These are phyloP conservation scores for Phocides pigmalion DNA, from an alignment of 1,140 invertebrate genomes.

Conservation along the genomic window DNA sequence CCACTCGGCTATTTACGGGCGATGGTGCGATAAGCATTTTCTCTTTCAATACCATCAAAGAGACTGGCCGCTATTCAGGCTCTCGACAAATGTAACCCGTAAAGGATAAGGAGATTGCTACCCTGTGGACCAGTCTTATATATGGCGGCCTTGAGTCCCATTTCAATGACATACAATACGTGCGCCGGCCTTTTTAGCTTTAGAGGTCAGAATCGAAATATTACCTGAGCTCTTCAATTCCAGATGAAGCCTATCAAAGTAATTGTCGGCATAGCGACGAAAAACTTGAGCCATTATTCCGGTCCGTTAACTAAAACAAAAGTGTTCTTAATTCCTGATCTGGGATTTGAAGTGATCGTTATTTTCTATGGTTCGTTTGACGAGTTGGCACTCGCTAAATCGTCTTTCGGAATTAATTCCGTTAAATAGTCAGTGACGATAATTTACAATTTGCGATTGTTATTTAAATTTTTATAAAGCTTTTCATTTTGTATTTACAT, in stretches of 20 bases:
- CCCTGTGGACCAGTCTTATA: conserved; percentile 20
- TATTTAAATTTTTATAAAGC: conserved; percentile 11
- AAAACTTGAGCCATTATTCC: conserved; percentile 71
- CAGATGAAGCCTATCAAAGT: conserved; percentile 68
- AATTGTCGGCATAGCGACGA: conserved; percentile 69
- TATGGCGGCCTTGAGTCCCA: conserved; percentile 37
- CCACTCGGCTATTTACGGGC: conserved; percentile 69
- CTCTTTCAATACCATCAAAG: conserved; percentile 78
- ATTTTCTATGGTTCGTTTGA: conserved; percentile 60
- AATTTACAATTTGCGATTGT: conserved; percentile 5
- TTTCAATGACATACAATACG: conserved; percentile 39
- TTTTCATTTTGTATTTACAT: no score
- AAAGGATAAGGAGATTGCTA: conserved; percentile 50
- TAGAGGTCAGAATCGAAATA: conserved; percentile 17
- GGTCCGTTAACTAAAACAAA: conserved; percentile 60
- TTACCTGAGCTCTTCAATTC: conserved; percentile 50
- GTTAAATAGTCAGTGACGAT: conserved; percentile 11
- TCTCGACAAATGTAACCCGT: conserved; percentile 59
- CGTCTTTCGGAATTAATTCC: conserved; percentile 14
- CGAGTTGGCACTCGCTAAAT: conserved; percentile 5
- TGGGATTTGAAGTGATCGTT: conserved; percentile 60
- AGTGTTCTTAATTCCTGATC: conserved; percentile 67
- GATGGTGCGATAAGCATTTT: conserved; percentile 77
- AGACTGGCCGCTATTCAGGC: conserved; percentile 53
- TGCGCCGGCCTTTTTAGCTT: conserved; percentile 17